A percentile compares a stretch with the other conserved stretches of the same genome.
These are phyloP conservation scores for Caenorhabditis sinica DNA, from an alignment of 2,888 invertebrate genomes.

Conservation along the genomic window DNA sequence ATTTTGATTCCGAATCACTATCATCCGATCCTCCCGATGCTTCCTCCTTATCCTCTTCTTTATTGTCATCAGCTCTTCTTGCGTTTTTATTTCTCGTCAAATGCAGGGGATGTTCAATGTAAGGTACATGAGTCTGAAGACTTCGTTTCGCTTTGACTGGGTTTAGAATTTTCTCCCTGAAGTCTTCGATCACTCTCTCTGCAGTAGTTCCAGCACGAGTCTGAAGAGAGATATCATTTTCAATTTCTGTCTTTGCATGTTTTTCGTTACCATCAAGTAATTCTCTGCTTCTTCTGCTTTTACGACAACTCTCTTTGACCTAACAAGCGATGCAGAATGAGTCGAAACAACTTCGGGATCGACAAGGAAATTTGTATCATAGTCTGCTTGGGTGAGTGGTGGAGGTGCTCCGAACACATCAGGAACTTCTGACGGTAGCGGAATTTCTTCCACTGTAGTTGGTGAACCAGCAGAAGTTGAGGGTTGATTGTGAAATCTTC, in stretches of 20 bases:
- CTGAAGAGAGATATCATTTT: conserved; percentile 25
- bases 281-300: conserved; percentile 44
- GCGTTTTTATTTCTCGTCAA: not conserved
- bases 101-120: conserved; percentile 26
- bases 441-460: conserved; percentile 12
- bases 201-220: not conserved
- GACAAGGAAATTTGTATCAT: conserved; percentile 30
- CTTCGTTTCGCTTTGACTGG: conserved; percentile 1
- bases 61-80: not conserved
- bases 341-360: conserved; percentile 26
- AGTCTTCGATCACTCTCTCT: conserved; percentile 16
- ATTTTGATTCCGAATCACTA: not conserved
- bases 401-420: conserved; percentile 12
- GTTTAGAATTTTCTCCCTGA: conserved; percentile 3
- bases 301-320: conserved; percentile 25
- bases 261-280: conserved; percentile 23
- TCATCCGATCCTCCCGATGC: not conserved
- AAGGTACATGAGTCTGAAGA: conserved; percentile 32
- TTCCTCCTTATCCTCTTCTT: conserved; percentile 11
- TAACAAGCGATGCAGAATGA: conserved; percentile 19
- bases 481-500: conserved; percentile 32
- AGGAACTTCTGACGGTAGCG: conserved; percentile 22
- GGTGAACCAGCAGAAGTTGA: conserved; percentile 13
- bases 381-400: conserved; percentile 25
- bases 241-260: not conserved